These are phyloP conservation scores for Diadumene lineata DNA, from an alignment of 92 coral and sea anemone species.

Conservation along the genomic window DNA sequence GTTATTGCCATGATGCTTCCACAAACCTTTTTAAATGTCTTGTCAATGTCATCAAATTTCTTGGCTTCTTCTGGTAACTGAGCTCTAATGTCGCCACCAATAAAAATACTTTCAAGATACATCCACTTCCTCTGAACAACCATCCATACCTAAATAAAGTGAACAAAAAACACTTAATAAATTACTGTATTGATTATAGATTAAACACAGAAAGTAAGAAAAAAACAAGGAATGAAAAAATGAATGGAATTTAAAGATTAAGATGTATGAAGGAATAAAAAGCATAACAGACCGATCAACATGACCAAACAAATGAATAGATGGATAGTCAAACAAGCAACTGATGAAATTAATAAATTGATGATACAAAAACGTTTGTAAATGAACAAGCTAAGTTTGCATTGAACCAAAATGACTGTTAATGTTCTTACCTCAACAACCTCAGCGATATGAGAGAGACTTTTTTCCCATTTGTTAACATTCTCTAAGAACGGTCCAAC, in stretches of 20 bases:
- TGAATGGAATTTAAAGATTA: background rate
- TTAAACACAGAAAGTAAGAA: background rate
- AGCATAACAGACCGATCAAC: too few species aligned
- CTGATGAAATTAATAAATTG: too few species aligned
- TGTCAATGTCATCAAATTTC: conserved; percentile 98
- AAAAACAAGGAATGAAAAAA: background rate
- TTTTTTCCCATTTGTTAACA: conserved; percentile 99
- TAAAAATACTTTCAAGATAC: conserved; percentile 97
- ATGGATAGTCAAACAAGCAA: too few species aligned
- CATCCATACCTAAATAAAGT: conserved; percentile 92
- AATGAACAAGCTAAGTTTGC: too few species aligned
- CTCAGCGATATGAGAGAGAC: conserved; percentile 96
- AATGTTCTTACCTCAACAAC: conserved; percentile 99
- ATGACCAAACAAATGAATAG: too few species aligned
- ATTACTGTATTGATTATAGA: background rate
- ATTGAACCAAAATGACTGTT: too few species aligned
- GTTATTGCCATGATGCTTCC: background rate
- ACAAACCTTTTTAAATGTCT: conserved; percentile 90
- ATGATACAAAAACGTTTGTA: too few species aligned
- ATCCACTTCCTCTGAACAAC: conserved; percentile 99
- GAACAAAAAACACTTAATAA: background rate
- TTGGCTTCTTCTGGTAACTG: conserved; percentile 99
- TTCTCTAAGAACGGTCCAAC: conserved; percentile 99
- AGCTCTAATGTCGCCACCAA: conserved; percentile 97
- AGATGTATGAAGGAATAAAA: background rate